These are phyloP conservation scores for Neria commutata DNA, from an alignment of 2,888 invertebrate genomes.

Conservation along the genomic window DNA sequence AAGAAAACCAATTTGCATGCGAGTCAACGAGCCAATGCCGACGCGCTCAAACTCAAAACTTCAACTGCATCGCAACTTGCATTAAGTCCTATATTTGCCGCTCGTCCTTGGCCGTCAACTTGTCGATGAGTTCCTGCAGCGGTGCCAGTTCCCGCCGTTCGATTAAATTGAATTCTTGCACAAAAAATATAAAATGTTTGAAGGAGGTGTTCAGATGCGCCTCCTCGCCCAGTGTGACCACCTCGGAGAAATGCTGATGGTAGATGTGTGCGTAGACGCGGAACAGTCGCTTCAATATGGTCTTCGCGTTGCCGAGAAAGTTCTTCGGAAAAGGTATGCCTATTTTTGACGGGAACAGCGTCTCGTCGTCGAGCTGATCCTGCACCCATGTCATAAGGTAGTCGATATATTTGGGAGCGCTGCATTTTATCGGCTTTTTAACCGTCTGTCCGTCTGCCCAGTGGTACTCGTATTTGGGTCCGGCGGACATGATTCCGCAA, in stretches of 20 bases:
- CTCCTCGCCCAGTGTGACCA: slow-evolving; percentile 96
- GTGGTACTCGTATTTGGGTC: slow-evolving; percentile 99
- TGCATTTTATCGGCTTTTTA: slow-evolving; percentile 98
- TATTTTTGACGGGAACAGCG: slow-evolving; percentile 97
- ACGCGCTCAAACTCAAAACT: slow-evolving; percentile 30
- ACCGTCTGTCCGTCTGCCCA: slow-evolving; percentile 99
- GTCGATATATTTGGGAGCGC: slow-evolving; percentile 98
- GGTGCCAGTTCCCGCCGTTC: slow-evolving; percentile 96
- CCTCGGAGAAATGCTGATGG: slow-evolving; percentile 98
- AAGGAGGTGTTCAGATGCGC: slow-evolving; percentile 99
- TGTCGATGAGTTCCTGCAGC: slow-evolving; percentile 96
- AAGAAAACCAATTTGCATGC: no score
- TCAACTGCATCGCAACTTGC: slow-evolving; percentile 31
- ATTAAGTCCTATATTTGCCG: slow-evolving; percentile 69
- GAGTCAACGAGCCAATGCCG: slow-evolving; percentile 15
- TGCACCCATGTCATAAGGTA: slow-evolving; percentile 99
- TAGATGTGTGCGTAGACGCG: slow-evolving; percentile 99
- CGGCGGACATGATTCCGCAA: slow-evolving; percentile 98
- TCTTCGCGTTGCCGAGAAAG: slow-evolving; percentile 95
- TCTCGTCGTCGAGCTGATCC: slow-evolving; percentile 98
- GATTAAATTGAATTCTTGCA: slow-evolving; percentile 95
- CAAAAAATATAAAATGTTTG: slow-evolving; percentile 96
- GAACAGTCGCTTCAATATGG: slow-evolving; percentile 96
- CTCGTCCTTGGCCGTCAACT: slow-evolving; percentile 87
- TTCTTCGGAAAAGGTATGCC: slow-evolving; percentile 98